Evolutionary conservation across 2,797 vertebrate species (phyloP).

Genomic region (Microctenopoma lineatum): DNA sequence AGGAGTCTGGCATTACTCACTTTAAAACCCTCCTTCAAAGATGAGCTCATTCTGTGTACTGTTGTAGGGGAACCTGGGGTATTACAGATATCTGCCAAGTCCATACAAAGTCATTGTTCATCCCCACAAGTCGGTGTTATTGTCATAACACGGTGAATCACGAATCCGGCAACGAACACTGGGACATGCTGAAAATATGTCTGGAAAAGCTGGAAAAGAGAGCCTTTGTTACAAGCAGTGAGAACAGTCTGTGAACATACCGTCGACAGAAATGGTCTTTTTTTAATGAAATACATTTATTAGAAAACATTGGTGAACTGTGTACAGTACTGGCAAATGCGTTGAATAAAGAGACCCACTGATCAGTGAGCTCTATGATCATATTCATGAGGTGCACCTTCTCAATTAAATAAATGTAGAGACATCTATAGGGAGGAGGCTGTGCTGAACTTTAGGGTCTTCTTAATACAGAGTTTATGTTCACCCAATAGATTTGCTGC

Average conservation of each 20-base stretch:
- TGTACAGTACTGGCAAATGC: slow-evolving; percentile 20
- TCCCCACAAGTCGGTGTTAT: slow-evolving; percentile 58
- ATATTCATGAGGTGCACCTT: slow-evolving; percentile 14
- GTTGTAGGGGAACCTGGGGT: slow-evolving; percentile 43
- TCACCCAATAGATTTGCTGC: background rate
- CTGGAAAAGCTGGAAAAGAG: slow-evolving; percentile 72
- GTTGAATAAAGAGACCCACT: slow-evolving; percentile 30
- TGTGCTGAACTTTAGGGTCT: slow-evolving; percentile 1
- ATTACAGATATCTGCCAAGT: slow-evolving; percentile 57
- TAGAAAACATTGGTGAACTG: slow-evolving; percentile 3
- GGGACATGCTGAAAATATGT: slow-evolving; percentile 59
- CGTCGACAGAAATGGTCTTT: background rate
- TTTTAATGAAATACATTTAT: background rate
- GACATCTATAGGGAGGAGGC: background rate
- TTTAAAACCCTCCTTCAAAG: slow-evolving; percentile 59
- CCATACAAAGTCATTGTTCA: slow-evolving; percentile 74
- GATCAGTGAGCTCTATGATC: slow-evolving; percentile 30
- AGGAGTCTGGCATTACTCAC: slow-evolving; percentile 70
- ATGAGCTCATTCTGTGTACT: slow-evolving; percentile 58
- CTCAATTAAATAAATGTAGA: slow-evolving; percentile 13
- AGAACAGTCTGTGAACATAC: background rate
- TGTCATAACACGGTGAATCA: slow-evolving; percentile 72
- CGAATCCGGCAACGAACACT: slow-evolving; percentile 42
- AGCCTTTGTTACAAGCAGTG: slow-evolving; percentile 55
- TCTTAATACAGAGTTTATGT: slow-evolving; percentile 9